A percentile compares a stretch with the other conserved stretches of the same genome.
These are phyloP conservation scores for Myotis vivesi DNA, from an alignment of 2,797 vertebrate genomes.

Conservation along the genomic window DNA sequence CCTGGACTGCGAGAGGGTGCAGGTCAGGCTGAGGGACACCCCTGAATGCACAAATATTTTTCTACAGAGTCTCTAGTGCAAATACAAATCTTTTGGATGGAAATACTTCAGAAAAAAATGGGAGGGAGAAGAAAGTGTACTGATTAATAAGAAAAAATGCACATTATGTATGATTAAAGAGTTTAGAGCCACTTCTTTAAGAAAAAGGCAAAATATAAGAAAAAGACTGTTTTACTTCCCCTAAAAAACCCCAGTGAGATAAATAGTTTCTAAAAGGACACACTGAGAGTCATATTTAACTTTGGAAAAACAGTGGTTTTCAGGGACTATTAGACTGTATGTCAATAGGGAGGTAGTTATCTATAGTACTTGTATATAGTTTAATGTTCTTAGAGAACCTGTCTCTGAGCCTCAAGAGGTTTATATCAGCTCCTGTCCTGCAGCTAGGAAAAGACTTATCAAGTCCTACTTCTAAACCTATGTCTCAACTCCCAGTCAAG, in stretches of 20 bases:
- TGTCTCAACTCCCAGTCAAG: not conserved
- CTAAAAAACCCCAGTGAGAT: not conserved
- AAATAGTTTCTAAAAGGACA: conserved; percentile 30
- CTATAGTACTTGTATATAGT: not conserved
- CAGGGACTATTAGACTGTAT: not conserved
- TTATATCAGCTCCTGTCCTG: not conserved
- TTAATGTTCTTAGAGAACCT: conserved; percentile 24
- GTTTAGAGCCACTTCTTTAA: conserved; percentile 21
- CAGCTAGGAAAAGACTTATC: not conserved
- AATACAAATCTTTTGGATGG: conserved; percentile 40
- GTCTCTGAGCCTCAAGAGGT: not conserved
- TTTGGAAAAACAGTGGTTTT: conserved; percentile 45
- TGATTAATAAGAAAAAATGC: conserved; percentile 6
- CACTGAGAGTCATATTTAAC: conserved; percentile 15
- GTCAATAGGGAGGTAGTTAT: conserved; percentile 8
- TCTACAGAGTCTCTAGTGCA: not conserved
- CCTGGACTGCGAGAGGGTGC: too few relatives aligned
- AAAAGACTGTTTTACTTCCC: not conserved
- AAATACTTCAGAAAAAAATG: not conserved
- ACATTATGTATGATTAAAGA: not conserved
- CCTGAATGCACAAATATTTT: too few relatives aligned
- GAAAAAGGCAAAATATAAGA: conserved; percentile 40
- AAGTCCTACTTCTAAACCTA: not conserved
- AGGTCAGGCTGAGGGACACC: too few relatives aligned
- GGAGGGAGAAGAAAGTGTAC: not conserved